Evolutionary conservation across 2,797 vertebrate genomes (phyloP).

Genomic region (Melopsittacus undulatus): DNA sequence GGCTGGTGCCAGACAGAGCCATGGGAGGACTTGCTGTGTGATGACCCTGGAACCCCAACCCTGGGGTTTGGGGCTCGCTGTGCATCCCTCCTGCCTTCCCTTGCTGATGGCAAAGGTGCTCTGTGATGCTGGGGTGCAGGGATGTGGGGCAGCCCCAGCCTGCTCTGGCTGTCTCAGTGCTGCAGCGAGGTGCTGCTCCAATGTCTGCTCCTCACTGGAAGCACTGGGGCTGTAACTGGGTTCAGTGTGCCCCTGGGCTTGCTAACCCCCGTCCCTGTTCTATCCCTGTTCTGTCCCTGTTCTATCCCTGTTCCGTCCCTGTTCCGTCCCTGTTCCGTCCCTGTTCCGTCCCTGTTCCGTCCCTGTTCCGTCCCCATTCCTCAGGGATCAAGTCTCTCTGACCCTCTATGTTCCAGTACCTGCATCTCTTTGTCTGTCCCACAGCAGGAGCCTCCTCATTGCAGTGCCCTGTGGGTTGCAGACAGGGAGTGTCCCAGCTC

Average conservation of each 20-base stretch:
- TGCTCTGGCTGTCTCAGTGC: neutral
- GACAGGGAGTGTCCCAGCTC: neutral
- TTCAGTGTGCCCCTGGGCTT: neutral
- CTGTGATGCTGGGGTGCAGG: no score
- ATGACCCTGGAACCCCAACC: no score
- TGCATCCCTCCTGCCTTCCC: no score
- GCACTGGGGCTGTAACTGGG: neutral
- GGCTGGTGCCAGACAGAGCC: neutral
- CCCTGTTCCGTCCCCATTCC: no score
- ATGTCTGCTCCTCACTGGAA: neutral
- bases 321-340: no score
- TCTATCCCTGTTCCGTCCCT: no score
- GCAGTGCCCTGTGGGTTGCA: no score
- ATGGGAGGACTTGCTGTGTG: no score
- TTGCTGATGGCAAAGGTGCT: neutral
- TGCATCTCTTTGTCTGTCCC: fast-evolving
- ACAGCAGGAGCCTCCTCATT: neutral
- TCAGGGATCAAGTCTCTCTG: neutral
- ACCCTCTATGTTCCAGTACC: neutral
- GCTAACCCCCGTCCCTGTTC: neutral
- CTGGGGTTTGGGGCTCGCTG: no score
- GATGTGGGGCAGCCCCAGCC: neutral
- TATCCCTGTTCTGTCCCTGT: no score
- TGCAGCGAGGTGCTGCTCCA: neutral
- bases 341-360: no score